These are phyloP conservation scores for Halcyon leucocephala DNA, from an alignment of 2,797 vertebrate species.

Conservation along the genomic window DNA sequence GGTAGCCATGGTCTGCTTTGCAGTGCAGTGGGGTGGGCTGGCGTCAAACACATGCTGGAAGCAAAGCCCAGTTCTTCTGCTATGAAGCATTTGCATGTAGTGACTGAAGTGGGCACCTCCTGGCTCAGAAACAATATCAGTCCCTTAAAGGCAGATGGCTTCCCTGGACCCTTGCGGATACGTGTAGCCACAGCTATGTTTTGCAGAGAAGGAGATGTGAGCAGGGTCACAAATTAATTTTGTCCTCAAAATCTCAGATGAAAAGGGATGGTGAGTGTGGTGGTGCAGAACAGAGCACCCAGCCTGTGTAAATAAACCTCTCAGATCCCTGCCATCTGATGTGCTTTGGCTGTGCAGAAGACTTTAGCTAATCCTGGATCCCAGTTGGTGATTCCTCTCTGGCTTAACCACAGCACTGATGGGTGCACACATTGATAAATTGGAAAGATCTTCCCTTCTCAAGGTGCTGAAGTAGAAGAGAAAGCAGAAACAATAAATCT, in stretches of 20 bases:
- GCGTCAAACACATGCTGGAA: background rate
- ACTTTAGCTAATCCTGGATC: background rate
- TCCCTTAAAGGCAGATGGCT: background rate
- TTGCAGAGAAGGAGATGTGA: background rate
- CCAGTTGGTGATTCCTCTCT: background rate
- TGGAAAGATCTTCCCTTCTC: background rate
- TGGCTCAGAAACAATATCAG: background rate
- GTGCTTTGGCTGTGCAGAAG: background rate
- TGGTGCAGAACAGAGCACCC: background rate
- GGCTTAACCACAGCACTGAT: background rate
- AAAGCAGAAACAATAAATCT: background rate
- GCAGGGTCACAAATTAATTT: background rate
- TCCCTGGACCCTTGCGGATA: background rate
- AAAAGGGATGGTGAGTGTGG: background rate
- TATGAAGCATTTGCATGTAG: background rate
- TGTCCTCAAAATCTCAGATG: background rate
- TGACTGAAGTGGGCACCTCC: background rate
- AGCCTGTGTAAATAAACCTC: background rate
- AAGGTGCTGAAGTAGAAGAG: background rate
- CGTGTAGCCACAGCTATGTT: background rate
- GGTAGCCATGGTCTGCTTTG: background rate
- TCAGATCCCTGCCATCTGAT: background rate
- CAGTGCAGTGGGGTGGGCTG: background rate
- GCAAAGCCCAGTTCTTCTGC: background rate
- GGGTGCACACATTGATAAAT: background rate